Base-by-base conservation (phyloP, 2,888 invertebrate genomes). In the Dichetophora obliterata region DNA sequence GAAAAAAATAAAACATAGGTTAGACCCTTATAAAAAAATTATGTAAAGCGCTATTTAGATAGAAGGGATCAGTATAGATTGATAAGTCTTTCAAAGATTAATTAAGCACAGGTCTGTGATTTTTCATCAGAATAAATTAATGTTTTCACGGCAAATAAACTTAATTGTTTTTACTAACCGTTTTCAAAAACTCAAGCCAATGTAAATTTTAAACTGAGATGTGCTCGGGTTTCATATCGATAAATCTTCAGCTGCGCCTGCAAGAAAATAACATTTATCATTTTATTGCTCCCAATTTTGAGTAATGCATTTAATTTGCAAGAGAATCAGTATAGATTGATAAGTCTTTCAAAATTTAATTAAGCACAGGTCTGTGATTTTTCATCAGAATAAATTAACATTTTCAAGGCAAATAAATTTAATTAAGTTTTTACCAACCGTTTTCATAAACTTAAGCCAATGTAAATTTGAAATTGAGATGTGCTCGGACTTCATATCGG, bases 281-380 rank as follows among this genome's bases (percentile, higher is more conserved):
- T 34, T 11, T 16, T 31, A 5, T 31, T 4, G 8, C 8, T 37
- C 8, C 8, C 8, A 37, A 37, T 37, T 37, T 37, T 6, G 1
- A 6, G 8, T 8, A 37, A 37, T 4, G 37, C 70, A 14, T 52
- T 69, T 50, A 27, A 9, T 27, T 57, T 48, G 4, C 24, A 16
- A 59, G 24, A 31, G 14, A 57, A 66, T 81, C 81, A 81, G 80
- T 34, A 59, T 22, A 43, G 68, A 79, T 79, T 76, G 65, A 16
- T 5, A 61, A 14, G 80, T 80, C 79, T 77, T 80, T 80, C 80
- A 79, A 69, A 19, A 59, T 69, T 75, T 57, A 9, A 61, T 78
- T 80, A 37, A 81, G 81, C 74, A 79, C 81, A 81, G 81, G 81
- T 81, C 81, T 80, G 81, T 77, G 71, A 73, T 22, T 57, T 75